Base-by-base conservation (phyloP, 2,113 vertebrate genomes). In the Leptocoma aspasia region DNA sequence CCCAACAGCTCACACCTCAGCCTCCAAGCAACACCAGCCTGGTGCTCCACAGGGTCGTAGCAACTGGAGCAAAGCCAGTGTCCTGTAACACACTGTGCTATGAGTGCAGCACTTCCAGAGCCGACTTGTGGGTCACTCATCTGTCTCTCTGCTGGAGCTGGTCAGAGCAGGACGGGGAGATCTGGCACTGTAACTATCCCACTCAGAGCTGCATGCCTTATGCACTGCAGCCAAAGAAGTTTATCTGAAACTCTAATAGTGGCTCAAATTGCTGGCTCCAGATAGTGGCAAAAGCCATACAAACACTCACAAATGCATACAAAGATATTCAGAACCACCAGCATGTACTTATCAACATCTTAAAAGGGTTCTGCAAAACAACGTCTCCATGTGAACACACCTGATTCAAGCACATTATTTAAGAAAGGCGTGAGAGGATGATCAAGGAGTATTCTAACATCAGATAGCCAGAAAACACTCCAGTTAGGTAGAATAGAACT, bases 11-110 rank as follows among this genome's bases (percentile, higher is more conserved):
- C 78, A 20, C 23, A 23, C 5, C 24, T 61, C 50, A 39, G n/a
- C 50, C n/a, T 44, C 41, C 0, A 1, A 57, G 56, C 20, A 42
- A 23, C 5, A 2, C 18, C 1, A 1, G 42, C 13, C 22, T 0
- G 0, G 37, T 12, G n/a, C 18, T 82, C n/a, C 37, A 70, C 11
- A 63, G 47, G 30, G 19, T 15, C 20, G 2, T 1, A n/a, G 61
- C 20, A 60, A n/a, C 11, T 2, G 49, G 24, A 59, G 49, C 19
- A 82, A 56, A 84, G 41, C 10, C 64, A 56, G 20, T 2, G 37
- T 41, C 21, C 47, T 2, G 2, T 21, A 57, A 44, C 11, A 27
- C 2, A 0, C 13, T 53, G 57, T 1, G 1, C 21, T 39, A 9
- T 4, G 15, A 45, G 7, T 31, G 45, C 19, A 37, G 50, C 15